A percentile compares a stretch with the other conserved stretches of the same genome.
Evolutionary conservation across 2,888 invertebrate genomes (phyloP).

Genomic region (Chymomyza fuscimana): DNA sequence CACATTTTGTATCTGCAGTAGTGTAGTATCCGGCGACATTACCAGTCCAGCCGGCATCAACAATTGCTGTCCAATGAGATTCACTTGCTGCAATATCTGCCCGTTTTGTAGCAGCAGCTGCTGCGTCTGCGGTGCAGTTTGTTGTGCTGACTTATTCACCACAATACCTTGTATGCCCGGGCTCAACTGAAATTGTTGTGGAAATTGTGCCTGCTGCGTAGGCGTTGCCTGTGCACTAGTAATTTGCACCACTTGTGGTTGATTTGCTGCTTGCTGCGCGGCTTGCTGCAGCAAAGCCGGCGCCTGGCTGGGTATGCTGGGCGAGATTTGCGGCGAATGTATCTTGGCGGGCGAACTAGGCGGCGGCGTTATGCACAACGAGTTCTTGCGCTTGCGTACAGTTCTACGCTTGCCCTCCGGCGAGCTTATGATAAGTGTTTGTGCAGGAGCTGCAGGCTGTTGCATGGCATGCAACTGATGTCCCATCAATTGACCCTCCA

Average conservation of each 20-base stretch:
- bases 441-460: constrained; percentile 59
- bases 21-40: constrained; percentile 89
- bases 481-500: constrained; percentile 49
- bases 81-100: constrained; percentile 90
- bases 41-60: constrained; percentile 92
- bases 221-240: constrained; percentile 80
- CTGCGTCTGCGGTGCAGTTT: constrained; percentile 80
- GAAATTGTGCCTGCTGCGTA: constrained; percentile 82
- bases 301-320: constrained; percentile 76
- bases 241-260: constrained; percentile 76
- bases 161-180: constrained; percentile 89
- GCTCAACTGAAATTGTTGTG: constrained; percentile 88
- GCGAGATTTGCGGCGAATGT: constrained; percentile 78
- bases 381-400: constrained; percentile 86
- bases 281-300: constrained; percentile 57
- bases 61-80: constrained; percentile 90
- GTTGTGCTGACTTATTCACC: constrained; percentile 79
- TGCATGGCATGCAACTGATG: constrained; percentile 55
- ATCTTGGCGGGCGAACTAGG: constrained; percentile 67
- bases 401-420: constrained; percentile 84
- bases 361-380: constrained; percentile 69
- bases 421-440: constrained; percentile 86
- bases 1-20: constrained; percentile 89
- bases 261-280: constrained; percentile 77
- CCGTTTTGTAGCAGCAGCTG: constrained; percentile 79